Base-by-base conservation (phyloP, 2,888 invertebrate genomes). In the Drosophila colorata region DNA sequence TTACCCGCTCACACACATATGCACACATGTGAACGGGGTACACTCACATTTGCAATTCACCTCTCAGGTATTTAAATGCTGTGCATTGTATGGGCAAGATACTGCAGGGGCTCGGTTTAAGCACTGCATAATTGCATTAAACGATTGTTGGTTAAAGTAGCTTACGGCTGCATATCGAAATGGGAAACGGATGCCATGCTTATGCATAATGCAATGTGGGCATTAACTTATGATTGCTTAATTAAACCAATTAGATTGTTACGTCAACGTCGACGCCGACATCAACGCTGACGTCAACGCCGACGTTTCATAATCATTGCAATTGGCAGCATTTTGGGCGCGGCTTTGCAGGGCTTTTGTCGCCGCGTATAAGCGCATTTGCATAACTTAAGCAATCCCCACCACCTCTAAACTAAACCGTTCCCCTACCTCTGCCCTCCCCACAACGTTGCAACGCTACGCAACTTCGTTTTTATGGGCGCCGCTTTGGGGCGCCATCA, bases 201-300 rank as follows among this genome's bases (percentile, higher is more conserved):
- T 63, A 49, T 68, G 49, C 52, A 46, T 63, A 61, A 57, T 66
- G 53, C 65, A 69, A 61, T 64, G 59, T 61, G 53, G 20, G 60
- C 64, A 82, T 85, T 86, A 86, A 85, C 86, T 86, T 83, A 83
- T 83, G 86, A 86, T 79, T 79, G 74, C 81, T 77, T 88, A 83
- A 88, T 86, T 86, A 81, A 87, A 71, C 78, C 88, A 86, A 86
- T 86, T 87, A 86, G 69, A 66, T 59, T 66, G 60, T 61, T 51
- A 57, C 69, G 74, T 56, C 61, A 63, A 33, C 49, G 31, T 47
- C 56, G 69, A 23, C 46, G 41, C 18, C 20, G 20, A 20, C 20
- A 38, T 18, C 56, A 70, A 23, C 46, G 41, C 18, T 3, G 20
- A 20, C 20, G 43, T 18, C 37, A 14, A n/a, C 35, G 57, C 38